phyloP scores from a whole-genome alignment of 2,888 invertebrate species.

The Apeira syringaria region DNA sequence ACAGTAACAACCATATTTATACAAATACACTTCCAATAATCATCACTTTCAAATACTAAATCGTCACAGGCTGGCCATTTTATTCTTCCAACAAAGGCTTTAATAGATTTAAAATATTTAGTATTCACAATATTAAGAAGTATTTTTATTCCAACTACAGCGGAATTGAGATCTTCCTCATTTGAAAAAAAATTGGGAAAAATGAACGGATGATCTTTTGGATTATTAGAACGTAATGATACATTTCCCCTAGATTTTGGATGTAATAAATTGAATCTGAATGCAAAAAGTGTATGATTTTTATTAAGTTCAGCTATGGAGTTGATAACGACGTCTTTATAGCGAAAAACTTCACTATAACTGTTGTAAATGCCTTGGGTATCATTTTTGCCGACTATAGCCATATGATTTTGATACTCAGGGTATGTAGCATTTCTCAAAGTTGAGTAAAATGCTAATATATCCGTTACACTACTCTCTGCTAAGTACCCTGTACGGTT shows the following conservation, averaged over 20 bases:
- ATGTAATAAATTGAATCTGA: conserved; percentile 62
- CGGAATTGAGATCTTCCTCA: conserved; percentile 69
- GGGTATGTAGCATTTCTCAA: conserved; percentile 49
- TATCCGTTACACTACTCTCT: conserved; percentile 80
- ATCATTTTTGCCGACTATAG: conserved; percentile 45
- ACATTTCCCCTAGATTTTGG: conserved; percentile 82
- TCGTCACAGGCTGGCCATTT: conserved; percentile 46
- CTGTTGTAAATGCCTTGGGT: conserved; percentile 22
- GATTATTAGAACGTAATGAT: conserved; percentile 79
- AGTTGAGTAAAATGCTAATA: conserved; percentile 44
- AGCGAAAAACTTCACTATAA: conserved; percentile 42
- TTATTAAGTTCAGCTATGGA: conserved; percentile 45
- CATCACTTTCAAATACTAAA: conserved; percentile 40
- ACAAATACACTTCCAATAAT: conserved; percentile 57
- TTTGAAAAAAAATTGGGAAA: conserved; percentile 85
- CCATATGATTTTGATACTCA: conserved; percentile 51
- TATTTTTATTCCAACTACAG: conserved; percentile 48
- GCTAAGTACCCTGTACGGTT: conserved; percentile 76
- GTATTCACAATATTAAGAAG: conserved; percentile 48
- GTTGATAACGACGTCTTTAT: conserved; percentile 40
- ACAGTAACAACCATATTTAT: conserved; percentile 77
- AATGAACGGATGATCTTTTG: conserved; percentile 84
- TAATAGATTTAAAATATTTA: conserved; percentile 46
- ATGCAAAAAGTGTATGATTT: conserved; percentile 49
- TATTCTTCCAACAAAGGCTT: conserved; percentile 45